Percentiles rank a stretch among this genome's conserved stretches.
Conservation (phyloP, 1,140 invertebrate species). For the Hydropsyche tenuis region DNA sequence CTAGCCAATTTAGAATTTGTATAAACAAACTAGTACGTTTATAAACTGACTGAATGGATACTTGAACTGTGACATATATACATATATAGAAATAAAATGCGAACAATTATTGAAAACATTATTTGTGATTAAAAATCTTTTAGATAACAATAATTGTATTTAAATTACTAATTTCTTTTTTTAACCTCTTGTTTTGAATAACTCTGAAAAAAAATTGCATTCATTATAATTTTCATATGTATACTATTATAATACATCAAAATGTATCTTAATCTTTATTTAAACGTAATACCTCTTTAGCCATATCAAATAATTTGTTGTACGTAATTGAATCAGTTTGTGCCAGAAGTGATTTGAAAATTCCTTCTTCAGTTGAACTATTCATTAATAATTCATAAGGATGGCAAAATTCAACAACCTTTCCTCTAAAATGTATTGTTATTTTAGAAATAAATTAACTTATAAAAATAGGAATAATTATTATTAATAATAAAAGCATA, state of each 20-base stretch:
- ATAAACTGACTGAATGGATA: too few relatives aligned
- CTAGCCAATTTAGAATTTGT: too few relatives aligned
- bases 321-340: conserved; percentile 7
- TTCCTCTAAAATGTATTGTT: conserved; percentile 29
- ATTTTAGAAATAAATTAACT: too few relatives aligned
- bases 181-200: neutral
- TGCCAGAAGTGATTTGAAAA: conserved; percentile 13
- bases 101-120: too few relatives aligned
- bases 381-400: conserved; percentile 36
- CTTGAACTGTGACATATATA: too few relatives aligned
- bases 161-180: conserved; percentile 6
- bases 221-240: conserved; percentile 2
- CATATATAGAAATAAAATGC: too few relatives aligned
- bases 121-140: too few relatives aligned
- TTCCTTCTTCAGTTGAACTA: neutral
- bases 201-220: too few relatives aligned
- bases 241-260: conserved; percentile 1
- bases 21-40: too few relatives aligned
- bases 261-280: neutral
- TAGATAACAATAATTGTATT: neutral
- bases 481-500: too few relatives aligned
- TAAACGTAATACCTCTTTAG: conserved; percentile 6
- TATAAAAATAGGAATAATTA: neutral
- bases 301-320: neutral
- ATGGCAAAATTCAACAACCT: conserved; percentile 43